These are phyloP conservation scores for Xiphophorus birchmanni DNA, from an alignment of 2,797 vertebrate species.

Conservation along the genomic window DNA sequence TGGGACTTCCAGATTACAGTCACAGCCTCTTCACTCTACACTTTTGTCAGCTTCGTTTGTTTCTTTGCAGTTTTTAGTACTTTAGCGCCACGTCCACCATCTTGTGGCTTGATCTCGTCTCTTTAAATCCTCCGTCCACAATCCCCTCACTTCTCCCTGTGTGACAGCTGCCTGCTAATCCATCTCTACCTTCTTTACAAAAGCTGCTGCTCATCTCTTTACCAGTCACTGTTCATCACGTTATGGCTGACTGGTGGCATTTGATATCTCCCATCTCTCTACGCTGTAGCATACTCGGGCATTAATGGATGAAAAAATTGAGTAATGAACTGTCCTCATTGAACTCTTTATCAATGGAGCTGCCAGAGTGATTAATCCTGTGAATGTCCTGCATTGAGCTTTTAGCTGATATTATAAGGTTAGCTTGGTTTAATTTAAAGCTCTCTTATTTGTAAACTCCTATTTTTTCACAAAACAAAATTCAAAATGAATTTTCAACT, in stretches of 20 bases:
- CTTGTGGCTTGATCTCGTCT: slow-evolving; percentile 30
- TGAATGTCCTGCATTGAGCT: slow-evolving; percentile 35
- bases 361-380: slow-evolving; percentile 11
- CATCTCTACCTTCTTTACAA: slow-evolving; percentile 25
- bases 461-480: neutral
- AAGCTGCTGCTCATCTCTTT: slow-evolving; percentile 36
- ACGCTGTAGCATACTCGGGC: neutral
- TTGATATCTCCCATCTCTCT: slow-evolving; percentile 14
- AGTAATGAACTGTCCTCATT: slow-evolving; percentile 1
- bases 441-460: neutral
- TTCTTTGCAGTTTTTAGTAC: slow-evolving; percentile 14
- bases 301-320: slow-evolving; percentile 28
- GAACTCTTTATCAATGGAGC: slow-evolving; percentile 2
- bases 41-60: neutral
- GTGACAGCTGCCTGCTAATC: slow-evolving; percentile 46
- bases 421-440: slow-evolving; percentile 14
- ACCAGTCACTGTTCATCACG: slow-evolving; percentile 15
- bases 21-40: slow-evolving; percentile 16
- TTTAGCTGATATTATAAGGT: slow-evolving; percentile 39
- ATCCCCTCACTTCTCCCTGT: slow-evolving; percentile 32
- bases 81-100: slow-evolving; percentile 36
- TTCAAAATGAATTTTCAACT: neutral
- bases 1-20: slow-evolving; percentile 38
- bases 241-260: slow-evolving; percentile 20
- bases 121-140: slow-evolving; percentile 40